These are phyloP conservation scores for Lepidonotus clava DNA, from an alignment of 2,888 invertebrate genomes.

Conservation along the genomic window DNA sequence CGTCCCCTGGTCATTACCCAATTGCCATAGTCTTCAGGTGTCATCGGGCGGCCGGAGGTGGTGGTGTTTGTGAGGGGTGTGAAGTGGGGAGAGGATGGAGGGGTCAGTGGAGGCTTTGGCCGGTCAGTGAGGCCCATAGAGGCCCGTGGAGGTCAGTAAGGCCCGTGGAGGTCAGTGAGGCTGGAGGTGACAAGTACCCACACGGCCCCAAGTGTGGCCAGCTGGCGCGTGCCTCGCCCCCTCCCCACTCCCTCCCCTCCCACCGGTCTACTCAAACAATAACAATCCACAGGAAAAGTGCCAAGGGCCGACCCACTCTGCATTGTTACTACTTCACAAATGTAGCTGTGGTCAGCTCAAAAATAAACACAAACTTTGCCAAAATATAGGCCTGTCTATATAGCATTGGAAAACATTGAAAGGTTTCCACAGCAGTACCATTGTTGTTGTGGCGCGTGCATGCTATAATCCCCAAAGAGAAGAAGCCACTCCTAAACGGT, in stretches of 20 bases:
- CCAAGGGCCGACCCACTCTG: not conserved
- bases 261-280: no score
- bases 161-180: no score
- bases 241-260: not conserved
- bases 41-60: not conserved
- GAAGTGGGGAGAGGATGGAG: slow-evolving; percentile 1
- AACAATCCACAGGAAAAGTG: not conserved
- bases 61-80: slow-evolving; percentile 31
- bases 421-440: no score
- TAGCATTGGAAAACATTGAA: no score
- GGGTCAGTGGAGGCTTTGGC: not conserved
- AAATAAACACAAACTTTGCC: no score
- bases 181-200: not conserved
- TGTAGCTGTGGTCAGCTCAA: no score
- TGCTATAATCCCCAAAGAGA: no score
- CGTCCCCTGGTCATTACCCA: slow-evolving; percentile 20
- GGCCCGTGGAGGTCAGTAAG: no score
- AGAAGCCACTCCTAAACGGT: no score
- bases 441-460: no score
- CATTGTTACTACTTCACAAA: no score
- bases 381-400: no score
- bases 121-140: not conserved
- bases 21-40: slow-evolving; percentile 38
- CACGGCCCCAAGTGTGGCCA: slow-evolving; percentile 9
- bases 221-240: slow-evolving; percentile 3